Evolutionary conservation across 1,140 invertebrate genomes (phyloP), one percentile per base, ranked within the genome.

Genomic region (Diprion similis): DNA sequence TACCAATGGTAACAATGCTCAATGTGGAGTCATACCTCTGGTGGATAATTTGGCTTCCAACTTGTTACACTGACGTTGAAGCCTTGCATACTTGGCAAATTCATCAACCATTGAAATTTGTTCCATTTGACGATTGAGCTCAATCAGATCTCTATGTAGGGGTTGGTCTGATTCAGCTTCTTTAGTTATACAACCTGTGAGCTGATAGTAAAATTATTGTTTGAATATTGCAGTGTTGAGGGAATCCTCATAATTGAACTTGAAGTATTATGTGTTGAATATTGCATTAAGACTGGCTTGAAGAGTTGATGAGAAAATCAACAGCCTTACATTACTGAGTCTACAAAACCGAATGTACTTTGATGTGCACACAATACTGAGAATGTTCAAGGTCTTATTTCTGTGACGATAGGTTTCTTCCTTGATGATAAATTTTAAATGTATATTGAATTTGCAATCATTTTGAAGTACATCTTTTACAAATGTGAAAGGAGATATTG

Each of bases 61-160:
- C 81, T 89, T 89, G 72, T 84, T 89, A 45, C 86, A 84, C 78
- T 86, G 89, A 72, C 91, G 78, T 75, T 91, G 87, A 46, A 91
- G 82, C 80, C 88, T 90, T 1, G 90, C 89, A 84, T 90, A 90
- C 77, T 89, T 91, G n/a, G 90, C 83, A 87, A 92, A 92, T 77
- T 91, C 90, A 83, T 91, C 87, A 2, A 88, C 84, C 83, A 91
- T 89, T 37, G 89, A 90, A 69, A 90, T 84, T 10, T 74, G 75
- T 24, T 77, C 77, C 79, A 91, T 85, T 82, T 91, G 85, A 68
- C 83, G 81, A 80, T 89, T 90, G 6, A 90, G 75, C 68, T 80
- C 79, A 11, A 76, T 78, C 11, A 89, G 73, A 71, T 90, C 84
- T 10, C 69, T 74, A n/a, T 78, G 74, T 19, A 85, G 17, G 45